phyloP scores from a whole-genome alignment of 2,797 vertebrate genomes.

The Natrix natrix region DNA sequence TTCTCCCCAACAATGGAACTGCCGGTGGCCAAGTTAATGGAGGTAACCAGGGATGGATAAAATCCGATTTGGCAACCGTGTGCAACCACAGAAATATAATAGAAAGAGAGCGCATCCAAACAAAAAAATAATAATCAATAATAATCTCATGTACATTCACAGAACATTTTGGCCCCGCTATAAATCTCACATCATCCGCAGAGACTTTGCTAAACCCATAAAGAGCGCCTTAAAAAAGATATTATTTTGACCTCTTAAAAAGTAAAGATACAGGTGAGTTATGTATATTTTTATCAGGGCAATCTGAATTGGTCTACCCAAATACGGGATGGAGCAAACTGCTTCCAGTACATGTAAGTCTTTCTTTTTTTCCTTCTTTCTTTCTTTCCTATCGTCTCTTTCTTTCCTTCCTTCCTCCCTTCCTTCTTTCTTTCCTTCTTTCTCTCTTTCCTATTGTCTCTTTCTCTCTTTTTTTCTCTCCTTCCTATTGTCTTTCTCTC shows the following conservation, averaged over 20 bases:
- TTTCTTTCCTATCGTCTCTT: no score
- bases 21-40: neutral
- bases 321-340: no score
- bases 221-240: neutral
- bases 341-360: no score
- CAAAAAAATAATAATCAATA: neutral
- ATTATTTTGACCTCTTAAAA: neutral
- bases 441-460: no score
- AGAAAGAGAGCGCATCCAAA: neutral
- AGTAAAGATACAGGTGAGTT: neutral
- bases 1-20: neutral
- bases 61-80: neutral
- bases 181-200: neutral
- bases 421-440: no score
- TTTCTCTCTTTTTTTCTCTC: no score
- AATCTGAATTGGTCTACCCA: no score
- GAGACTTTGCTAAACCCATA: neutral
- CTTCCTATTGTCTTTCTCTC: no score
- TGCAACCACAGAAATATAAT: neutral
- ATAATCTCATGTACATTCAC: neutral
- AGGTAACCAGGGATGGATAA: neutral
- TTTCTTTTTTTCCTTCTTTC: no score
- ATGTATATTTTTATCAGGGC: no score
- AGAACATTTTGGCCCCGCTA: neutral
- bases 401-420: no score